A percentile compares a stretch with the other conserved stretches of the same genome.
These are phyloP conservation scores for Oncorhynchus gorbuscha DNA, from an alignment of 2,113 vertebrate genomes.

Conservation along the genomic window DNA sequence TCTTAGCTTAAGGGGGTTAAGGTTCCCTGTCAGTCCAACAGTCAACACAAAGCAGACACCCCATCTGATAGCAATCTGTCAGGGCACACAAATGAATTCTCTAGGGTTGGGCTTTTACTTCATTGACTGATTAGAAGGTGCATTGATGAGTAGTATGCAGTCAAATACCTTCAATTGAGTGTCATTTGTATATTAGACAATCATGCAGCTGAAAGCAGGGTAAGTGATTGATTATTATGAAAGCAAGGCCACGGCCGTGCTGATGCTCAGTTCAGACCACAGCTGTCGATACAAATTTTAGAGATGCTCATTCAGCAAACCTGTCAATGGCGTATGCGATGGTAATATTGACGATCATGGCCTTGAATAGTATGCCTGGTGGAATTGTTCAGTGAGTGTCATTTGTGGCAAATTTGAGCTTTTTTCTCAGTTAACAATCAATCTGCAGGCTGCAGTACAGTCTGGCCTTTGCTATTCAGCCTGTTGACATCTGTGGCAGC, in stretches of 20 bases:
- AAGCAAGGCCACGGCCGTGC: neutral
- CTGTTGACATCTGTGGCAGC: neutral
- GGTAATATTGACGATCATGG: neutral
- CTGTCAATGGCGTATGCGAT: constrained; percentile 3
- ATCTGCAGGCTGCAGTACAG: neutral
- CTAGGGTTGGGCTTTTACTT: neutral
- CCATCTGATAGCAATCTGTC: constrained; percentile 9
- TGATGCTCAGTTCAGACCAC: neutral
- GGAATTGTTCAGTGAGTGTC: neutral
- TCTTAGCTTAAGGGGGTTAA: constrained; percentile 9
- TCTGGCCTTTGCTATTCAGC: neutral
- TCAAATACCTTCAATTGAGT: neutral
- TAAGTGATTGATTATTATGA: constrained; percentile 1
- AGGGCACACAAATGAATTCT: neutral
- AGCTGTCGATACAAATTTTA: constrained; percentile 4
- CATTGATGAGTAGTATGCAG: constrained; percentile 1
- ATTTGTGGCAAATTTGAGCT: neutral
- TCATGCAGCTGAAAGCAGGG: neutral
- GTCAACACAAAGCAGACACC: constrained; percentile 3
- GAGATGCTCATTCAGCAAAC: constrained; percentile 6
- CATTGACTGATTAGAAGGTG: constrained; percentile 4
- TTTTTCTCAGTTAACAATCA: neutral
- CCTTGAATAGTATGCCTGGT: neutral
- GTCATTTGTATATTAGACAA: neutral
- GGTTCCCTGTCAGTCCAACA: constrained; percentile 2